phyloP scores from a whole-genome alignment of 1,140 invertebrate species.

The Rhopalosiphum maidis region DNA sequence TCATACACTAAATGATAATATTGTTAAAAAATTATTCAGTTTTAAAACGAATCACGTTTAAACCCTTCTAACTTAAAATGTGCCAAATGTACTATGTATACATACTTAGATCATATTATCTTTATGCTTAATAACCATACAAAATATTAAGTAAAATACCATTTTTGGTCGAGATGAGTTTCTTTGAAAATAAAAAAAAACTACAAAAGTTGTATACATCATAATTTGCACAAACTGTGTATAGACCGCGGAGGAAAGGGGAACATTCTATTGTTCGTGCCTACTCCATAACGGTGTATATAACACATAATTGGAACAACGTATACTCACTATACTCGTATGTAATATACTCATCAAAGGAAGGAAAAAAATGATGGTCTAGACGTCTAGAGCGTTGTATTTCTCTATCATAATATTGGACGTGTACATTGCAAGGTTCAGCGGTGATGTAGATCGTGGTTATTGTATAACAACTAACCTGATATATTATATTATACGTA shows the following conservation, averaged over 20 bases:
- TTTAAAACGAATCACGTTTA: not conserved
- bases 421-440: not conserved
- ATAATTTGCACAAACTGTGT: not conserved
- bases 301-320: not conserved
- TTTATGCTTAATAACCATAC: not conserved
- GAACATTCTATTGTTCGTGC: not conserved
- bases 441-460: not conserved
- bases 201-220: not conserved
- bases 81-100: not conserved
- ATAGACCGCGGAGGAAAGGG: not conserved
- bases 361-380: not conserved
- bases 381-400: not conserved
- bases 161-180: not conserved
- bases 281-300: conserved; percentile 1
- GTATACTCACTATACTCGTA: not conserved
- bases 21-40: no score
- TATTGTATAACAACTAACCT: not conserved
- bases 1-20: no score
- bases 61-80: not conserved
- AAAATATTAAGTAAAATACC: not conserved
- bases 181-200: not conserved
- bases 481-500: not conserved
- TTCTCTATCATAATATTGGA: not conserved
- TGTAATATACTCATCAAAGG: conserved; percentile 1
- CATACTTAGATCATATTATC: not conserved